Base-by-base conservation (phyloP, 1,140 invertebrate species). In the Temnothorax curvispinosus region DNA sequence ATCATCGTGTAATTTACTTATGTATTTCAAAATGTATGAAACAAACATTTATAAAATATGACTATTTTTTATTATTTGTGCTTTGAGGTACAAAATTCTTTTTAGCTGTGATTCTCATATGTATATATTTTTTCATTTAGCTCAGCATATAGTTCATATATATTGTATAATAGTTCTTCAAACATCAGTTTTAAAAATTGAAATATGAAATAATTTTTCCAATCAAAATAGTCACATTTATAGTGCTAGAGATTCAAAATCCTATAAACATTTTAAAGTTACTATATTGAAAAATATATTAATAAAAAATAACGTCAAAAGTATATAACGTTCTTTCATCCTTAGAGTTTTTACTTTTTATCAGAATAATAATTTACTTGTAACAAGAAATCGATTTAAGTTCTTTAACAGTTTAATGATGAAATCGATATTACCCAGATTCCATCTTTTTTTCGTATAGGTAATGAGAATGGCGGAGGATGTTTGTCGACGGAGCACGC, bases 401-500 rank as follows among this genome's bases (percentile, higher is more conserved):
- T 27, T 78, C 11, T 62, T 47, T 65, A 50, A 78, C 41, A 35
- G 11, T 77, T 77, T 77, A 13, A 35, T 8, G 13, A 58, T 58
- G 11, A 60, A 71, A 71, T 56, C 21, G 13, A 35, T 27, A 44
- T 7, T 44, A 74, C 13, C 32, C 21, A 38, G 47, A 74, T 60
- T 50, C 13, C n/a, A 41, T 47, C 13, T 58, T 44, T 74, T 74
- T 72, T 27, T 67, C 3, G 11, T 47, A 2, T 35, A 27, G 27
- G 27, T 27, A 47, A 44, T 60, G 56, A 74, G 60, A 84, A 50
- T 27, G 69, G 13, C 32, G n/a, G 13, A 50, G 18, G 27, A 60
- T 84, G 69, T 84, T 84, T 75, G 54, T 18, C 41, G 41, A 41
- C 41, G 54, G 11, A 27, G 60, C 69, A 87, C 71, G 50, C 62